Evolutionary conservation across 2,888 invertebrate species (phyloP), one percentile per base, ranked within the genome.

Genomic region (Stenurella melanura): DNA sequence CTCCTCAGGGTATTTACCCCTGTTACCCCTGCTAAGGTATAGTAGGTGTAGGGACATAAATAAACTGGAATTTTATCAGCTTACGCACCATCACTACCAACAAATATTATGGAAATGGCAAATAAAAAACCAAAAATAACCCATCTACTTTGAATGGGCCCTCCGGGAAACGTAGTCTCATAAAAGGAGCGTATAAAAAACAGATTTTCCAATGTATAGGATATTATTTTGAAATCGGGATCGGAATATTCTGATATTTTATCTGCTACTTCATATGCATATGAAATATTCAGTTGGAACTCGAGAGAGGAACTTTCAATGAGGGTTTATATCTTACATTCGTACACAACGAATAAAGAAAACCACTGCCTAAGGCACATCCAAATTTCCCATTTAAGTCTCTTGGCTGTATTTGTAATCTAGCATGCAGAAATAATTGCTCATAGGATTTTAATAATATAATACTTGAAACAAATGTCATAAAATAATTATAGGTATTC

Each of bases 11-110:
- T 83, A 79, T 83, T 83, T 77, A 67, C 76, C 77, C 77, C 68
- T 60, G 69, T 42, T 79, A 79, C 80, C 80, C 83, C 77, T 69
- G 74, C 78, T 80, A 77, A 81, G 79, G 80, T 78, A 79, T 74
- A 79, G 63, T 76, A 81, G 81, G 82, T 79, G 77, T 69, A 56
- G 69, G 64, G 74, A 78, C 78, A 81, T 83, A 83, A 82, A 83
- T 82, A 82, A 80, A 79, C 77, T 72, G 78, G 80, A 82, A 79
- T 81, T 83, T 81, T 83, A 83, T 82, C 82, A 80, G 80, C 76
- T 79, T 76, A 71, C 60, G 73, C 74, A 66, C 70, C 66, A 74
- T 77, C 70, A 74, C 70, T 70, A 70, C 70, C 74, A 72, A 74
- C 77, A 77, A 77, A 77, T 75, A 75, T 78, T 78, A 73, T 73